phyloP scores from a whole-genome alignment of 2,113 vertebrate species.

The Brachirus orientalis region DNA sequence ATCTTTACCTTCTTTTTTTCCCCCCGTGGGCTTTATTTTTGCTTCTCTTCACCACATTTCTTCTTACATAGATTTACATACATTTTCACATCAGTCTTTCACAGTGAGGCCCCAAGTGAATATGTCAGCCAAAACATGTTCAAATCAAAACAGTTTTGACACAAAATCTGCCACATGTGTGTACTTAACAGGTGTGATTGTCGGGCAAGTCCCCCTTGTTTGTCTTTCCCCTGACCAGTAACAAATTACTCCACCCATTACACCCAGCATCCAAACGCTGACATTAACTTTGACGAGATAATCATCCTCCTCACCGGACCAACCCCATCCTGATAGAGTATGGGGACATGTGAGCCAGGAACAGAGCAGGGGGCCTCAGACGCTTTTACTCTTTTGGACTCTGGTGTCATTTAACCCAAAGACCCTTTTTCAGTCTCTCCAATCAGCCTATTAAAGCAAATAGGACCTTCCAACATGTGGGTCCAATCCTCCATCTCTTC shows the following conservation, averaged over 20 bases:
- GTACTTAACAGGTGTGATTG: conserved; percentile 47
- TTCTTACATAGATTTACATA: too few relatives aligned
- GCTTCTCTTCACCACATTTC: too few relatives aligned
- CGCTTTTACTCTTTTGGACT: conserved; percentile 48
- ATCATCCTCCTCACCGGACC: conserved; percentile 44
- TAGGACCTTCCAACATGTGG: conserved; percentile 70
- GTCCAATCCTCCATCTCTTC: conserved; percentile 63
- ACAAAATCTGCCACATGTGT: conserved; percentile 30
- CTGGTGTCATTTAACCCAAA: conserved; percentile 73
- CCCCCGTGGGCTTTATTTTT: too few relatives aligned
- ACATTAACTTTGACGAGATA: conserved; percentile 61
- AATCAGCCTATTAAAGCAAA: conserved; percentile 79
- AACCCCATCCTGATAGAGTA: conserved; percentile 38
- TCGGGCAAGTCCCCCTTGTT: conserved; percentile 56
- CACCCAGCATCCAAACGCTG: conserved; percentile 23
- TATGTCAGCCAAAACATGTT: background rate
- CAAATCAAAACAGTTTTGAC: conserved; percentile 43
- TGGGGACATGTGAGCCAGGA: conserved; percentile 35
- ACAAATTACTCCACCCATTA: conserved; percentile 65
- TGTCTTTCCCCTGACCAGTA: conserved; percentile 66
- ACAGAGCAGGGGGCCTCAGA: conserved; percentile 49
- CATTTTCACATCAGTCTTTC: too few relatives aligned
- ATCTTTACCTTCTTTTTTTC: too few relatives aligned
- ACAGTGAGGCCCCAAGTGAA: too few relatives aligned
- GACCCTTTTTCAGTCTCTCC: conserved; percentile 63